These are phyloP conservation scores for Zaprionus vittiger DNA, from an alignment of 1,140 invertebrate genomes.

Conservation along the genomic window DNA sequence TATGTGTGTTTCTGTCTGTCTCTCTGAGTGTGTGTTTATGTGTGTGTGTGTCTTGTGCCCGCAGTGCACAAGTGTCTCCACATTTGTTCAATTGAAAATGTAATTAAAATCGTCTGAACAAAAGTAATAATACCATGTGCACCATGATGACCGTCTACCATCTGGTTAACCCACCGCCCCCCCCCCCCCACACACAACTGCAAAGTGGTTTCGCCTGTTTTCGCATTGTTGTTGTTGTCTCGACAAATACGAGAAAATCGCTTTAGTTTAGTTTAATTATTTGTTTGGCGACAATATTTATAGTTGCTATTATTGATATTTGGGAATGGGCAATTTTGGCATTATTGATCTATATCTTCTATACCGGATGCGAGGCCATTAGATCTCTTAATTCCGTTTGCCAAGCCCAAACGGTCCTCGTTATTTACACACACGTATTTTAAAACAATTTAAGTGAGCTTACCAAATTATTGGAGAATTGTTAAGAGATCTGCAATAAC, in stretches of 20 bases:
- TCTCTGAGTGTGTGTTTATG: neutral
- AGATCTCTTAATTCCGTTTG: slow-evolving; percentile 28
- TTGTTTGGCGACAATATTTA: slow-evolving; percentile 61
- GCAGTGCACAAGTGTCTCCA: slow-evolving; percentile 60
- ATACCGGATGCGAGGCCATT: slow-evolving; percentile 29
- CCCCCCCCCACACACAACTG: neutral
- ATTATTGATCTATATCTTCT: slow-evolving; percentile 25
- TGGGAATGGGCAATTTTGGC: neutral
- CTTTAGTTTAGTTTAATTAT: slow-evolving; percentile 62
- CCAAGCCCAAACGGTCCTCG: neutral
- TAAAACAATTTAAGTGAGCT: neutral
- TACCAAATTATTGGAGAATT: neutral
- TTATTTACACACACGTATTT: neutral
- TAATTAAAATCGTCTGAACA: slow-evolving; percentile 28
- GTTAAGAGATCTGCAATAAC: too few relatives aligned
- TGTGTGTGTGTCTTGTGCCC: slow-evolving; percentile 58
- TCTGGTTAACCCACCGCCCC: neutral
- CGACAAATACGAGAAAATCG: slow-evolving; percentile 53
- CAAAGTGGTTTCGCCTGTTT: slow-evolving; percentile 57
- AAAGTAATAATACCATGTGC: neutral
- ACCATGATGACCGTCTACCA: neutral
- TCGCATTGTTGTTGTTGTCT: slow-evolving; percentile 17
- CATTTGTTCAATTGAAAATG: slow-evolving; percentile 34
- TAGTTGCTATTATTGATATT: slow-evolving; percentile 29
- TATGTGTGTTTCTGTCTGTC: neutral